Evolutionary conservation across 64 coral and sea anemone genomes (phyloP).

Genomic region (Actinia equina): DNA sequence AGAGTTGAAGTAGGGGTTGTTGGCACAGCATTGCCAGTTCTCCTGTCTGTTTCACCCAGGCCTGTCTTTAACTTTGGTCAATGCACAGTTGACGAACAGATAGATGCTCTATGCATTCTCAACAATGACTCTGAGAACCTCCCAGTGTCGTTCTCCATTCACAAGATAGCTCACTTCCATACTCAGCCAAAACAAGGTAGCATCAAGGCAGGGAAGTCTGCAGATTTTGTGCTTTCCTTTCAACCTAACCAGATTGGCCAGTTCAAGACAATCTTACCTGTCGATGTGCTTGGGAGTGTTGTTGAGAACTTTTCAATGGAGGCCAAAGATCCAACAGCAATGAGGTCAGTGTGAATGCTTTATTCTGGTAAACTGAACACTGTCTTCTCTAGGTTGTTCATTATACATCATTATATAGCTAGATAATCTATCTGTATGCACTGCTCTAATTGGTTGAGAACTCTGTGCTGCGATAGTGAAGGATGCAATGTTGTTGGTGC

Average conservation of each 20-base stretch:
- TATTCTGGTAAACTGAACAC: no score
- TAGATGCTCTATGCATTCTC: conserved; percentile 68
- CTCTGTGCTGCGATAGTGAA: no score
- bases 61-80: conserved; percentile 90
- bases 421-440: no score
- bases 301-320: conserved; percentile 66
- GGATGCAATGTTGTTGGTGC: no score
- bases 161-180: conserved; percentile 88
- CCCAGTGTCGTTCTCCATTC: conserved; percentile 66
- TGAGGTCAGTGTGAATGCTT: conserved; percentile 3
- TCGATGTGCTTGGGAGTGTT: conserved; percentile 68
- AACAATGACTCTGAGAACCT: conserved; percentile 84
- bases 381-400: no score
- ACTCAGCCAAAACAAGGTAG: conserved; percentile 42
- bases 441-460: no score
- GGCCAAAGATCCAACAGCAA: conserved; percentile 48
- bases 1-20: conserved; percentile 78
- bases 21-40: conserved; percentile 84
- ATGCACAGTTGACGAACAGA: conserved; percentile 74
- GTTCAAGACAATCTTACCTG: conserved; percentile 59
- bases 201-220: conserved; percentile 62
- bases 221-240: conserved; percentile 80
- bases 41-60: conserved; percentile 72
- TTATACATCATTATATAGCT: no score
- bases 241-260: conserved; percentile 93